phyloP scores from a whole-genome alignment of 2,797 vertebrate genomes.

The Fringilla coelebs region DNA sequence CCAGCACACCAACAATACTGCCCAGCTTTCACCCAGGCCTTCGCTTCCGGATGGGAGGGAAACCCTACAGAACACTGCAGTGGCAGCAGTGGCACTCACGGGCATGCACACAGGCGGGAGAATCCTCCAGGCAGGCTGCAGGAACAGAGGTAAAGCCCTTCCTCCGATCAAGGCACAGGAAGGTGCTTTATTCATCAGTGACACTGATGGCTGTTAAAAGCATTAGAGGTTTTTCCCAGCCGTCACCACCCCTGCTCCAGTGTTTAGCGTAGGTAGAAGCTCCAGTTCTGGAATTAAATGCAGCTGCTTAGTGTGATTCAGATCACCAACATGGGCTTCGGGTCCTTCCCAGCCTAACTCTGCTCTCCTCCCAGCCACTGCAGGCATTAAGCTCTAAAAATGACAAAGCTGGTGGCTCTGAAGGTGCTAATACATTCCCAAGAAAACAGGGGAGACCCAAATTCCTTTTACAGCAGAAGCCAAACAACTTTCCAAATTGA shows the following conservation, averaged over 20 bases:
- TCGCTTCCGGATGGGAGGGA: not conserved
- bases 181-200: not conserved
- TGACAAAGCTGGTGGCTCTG: not conserved
- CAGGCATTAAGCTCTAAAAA: not conserved
- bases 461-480: not conserved
- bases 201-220: not conserved
- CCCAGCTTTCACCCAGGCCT: not conserved
- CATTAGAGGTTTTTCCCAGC: not conserved
- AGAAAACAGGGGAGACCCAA: not conserved
- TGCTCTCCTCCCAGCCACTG: not conserved
- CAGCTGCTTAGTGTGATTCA: not conserved
- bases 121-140: not conserved
- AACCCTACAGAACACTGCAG: fast-evolving
- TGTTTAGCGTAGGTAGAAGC: not conserved
- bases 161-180: fast-evolving
- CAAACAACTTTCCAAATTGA: not conserved
- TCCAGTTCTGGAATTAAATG: not conserved
- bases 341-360: not conserved
- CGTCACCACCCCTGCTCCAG: not conserved
- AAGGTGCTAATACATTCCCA: not conserved
- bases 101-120: fast-evolving
- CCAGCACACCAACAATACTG: fast-evolving
- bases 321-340: not conserved
- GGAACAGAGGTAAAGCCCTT: not conserved
- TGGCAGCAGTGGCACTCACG: not conserved